phyloP scores from a whole-genome alignment of 2,888 invertebrate genomes.

The Meloe dianella region DNA sequence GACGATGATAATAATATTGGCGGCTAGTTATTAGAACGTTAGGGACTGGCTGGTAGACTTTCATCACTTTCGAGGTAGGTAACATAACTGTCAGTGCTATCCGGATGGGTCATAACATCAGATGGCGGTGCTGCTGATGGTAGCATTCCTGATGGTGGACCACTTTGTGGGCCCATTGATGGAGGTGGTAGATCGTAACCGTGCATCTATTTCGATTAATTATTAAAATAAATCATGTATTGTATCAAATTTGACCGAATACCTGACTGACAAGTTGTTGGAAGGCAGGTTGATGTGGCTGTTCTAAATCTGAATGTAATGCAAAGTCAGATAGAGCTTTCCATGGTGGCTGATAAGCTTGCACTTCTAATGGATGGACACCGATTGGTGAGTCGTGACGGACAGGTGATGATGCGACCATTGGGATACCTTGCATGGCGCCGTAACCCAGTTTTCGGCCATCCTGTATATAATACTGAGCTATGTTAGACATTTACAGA shows the following conservation, averaged over 20 bases:
- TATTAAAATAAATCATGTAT: neutral
- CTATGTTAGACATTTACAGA: conserved; percentile 53
- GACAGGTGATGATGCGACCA: conserved; percentile 95
- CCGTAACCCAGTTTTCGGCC: conserved; percentile 93
- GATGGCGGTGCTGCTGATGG: conserved; percentile 67
- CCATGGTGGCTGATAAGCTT: conserved; percentile 97
- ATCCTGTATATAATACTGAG: conserved; percentile 74
- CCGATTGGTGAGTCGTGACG: conserved; percentile 87
- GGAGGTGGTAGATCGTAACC: conserved; percentile 77
- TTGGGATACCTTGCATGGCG: conserved; percentile 95
- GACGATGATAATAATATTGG: conserved; percentile 15
- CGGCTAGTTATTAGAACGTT: conserved; percentile 55
- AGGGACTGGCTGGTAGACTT: conserved; percentile 77
- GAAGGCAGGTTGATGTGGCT: conserved; percentile 90
- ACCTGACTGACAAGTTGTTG: conserved; percentile 97
- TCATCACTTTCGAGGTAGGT: conserved; percentile 92
- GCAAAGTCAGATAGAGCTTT: conserved; percentile 96
- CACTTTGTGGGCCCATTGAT: conserved; percentile 61
- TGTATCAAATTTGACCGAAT: conserved; percentile 26
- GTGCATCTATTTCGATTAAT: conserved; percentile 74
- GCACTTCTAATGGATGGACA: conserved; percentile 86
- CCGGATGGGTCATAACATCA: conserved; percentile 75
- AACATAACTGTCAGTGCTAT: conserved; percentile 88
- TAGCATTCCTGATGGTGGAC: conserved; percentile 62
- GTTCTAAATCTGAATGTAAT: conserved; percentile 90